These are phyloP conservation scores for Cephalopachus bancanus DNA, from an alignment of 2,797 vertebrate species.

Conservation along the genomic window DNA sequence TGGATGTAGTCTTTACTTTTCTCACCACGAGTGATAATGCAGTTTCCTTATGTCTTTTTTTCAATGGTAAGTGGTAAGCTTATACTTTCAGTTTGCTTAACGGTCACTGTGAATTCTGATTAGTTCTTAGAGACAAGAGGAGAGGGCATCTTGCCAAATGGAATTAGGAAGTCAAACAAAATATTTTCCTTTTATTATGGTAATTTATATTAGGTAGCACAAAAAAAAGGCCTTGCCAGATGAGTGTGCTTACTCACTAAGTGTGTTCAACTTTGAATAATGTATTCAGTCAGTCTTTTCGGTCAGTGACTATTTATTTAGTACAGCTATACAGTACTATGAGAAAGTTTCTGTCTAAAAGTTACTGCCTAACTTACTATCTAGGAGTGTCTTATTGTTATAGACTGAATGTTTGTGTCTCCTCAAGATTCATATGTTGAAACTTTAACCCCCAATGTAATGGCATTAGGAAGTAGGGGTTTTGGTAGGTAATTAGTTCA, in stretches of 20 bases:
- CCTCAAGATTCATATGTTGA: not conserved
- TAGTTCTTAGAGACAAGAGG: constrained; percentile 50
- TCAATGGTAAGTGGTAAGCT: not conserved
- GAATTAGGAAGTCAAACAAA: constrained; percentile 66
- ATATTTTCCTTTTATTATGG: constrained; percentile 27
- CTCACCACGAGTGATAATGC: not conserved
- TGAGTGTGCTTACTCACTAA: not conserved
- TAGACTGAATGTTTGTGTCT: not conserved
- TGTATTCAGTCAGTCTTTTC: constrained; percentile 19
- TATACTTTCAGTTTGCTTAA: constrained; percentile 48
- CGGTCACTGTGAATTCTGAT: constrained; percentile 59
- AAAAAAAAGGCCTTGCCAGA: constrained; percentile 40
- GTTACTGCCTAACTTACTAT: not conserved
- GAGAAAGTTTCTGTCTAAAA: not conserved
- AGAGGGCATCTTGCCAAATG: constrained; percentile 50
- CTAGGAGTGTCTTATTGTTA: not conserved
- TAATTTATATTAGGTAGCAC: constrained; percentile 20
- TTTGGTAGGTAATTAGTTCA: not conserved
- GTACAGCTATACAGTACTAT: not conserved
- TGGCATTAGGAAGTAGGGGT: not conserved
- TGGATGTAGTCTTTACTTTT: constrained; percentile 25
- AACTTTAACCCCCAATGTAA: not conserved
- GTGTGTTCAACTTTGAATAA: not conserved
- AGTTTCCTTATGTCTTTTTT: constrained; percentile 47
- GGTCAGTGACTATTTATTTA: constrained; percentile 3